Evolutionary conservation across 2,797 vertebrate genomes (phyloP).

Genomic region (Knipowitschia caucasica): DNA sequence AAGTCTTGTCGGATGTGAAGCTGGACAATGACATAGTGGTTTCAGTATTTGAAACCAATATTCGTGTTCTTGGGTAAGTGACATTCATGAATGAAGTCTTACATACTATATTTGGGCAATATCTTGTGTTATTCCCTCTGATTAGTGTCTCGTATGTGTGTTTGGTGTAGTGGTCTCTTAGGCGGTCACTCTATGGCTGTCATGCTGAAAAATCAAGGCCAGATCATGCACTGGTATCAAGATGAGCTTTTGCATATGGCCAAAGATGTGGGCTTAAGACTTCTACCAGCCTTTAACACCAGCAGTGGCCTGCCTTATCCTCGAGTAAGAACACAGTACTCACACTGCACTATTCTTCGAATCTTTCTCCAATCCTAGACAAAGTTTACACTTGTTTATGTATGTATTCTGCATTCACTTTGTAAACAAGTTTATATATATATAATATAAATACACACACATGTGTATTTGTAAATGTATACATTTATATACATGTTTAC

Average conservation of each 20-base stretch:
- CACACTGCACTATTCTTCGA: background rate
- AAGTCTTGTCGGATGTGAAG: constrained; percentile 91
- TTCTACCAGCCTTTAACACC: constrained; percentile 97
- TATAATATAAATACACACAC: no score
- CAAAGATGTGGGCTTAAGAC: constrained; percentile 89
- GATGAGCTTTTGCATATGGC: constrained; percentile 95
- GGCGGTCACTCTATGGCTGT: constrained; percentile 95
- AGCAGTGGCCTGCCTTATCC: constrained; percentile 98
- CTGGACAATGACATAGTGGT: constrained; percentile 98
- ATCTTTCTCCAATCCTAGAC: background rate
- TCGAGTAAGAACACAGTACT: constrained; percentile 77
- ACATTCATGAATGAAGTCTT: background rate
- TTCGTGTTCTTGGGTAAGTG: constrained; percentile 96
- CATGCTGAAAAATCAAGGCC: constrained; percentile 91
- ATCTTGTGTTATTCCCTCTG: background rate
- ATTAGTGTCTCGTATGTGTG: constrained; percentile 9
- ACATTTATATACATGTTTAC: no score
- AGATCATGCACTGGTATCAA: constrained; percentile 93
- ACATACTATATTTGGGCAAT: background rate
- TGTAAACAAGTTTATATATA: no score
- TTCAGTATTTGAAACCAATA: constrained; percentile 99
- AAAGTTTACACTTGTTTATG: background rate
- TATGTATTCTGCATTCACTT: no score
- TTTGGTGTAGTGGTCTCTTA: constrained; percentile 83
- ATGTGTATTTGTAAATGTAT: no score